These are phyloP conservation scores for Dasysyrphus tricinctus DNA, from an alignment of 2,888 invertebrate genomes.

Conservation along the genomic window DNA sequence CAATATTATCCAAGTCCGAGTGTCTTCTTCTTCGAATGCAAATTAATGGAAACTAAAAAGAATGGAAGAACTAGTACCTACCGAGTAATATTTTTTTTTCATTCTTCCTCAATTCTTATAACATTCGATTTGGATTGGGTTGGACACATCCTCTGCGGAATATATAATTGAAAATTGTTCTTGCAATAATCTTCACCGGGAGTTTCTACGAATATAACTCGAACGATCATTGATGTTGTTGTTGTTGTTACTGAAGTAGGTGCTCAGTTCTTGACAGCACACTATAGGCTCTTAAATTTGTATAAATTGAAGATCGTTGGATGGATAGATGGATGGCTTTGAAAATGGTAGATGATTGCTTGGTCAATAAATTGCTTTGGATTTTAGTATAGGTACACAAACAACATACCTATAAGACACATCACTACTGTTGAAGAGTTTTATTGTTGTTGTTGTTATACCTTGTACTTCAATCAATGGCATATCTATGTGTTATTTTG, in stretches of 20 bases:
- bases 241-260: constrained; percentile 14
- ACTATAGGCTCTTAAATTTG: constrained; percentile 38
- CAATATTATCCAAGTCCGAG: constrained; percentile 11
- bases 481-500: constrained; percentile 31
- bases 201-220: constrained; percentile 62
- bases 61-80: constrained; percentile 7
- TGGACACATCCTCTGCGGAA: constrained; percentile 67
- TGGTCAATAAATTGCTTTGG: constrained; percentile 58
- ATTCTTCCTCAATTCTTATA: constrained; percentile 47
- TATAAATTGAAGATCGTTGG: constrained; percentile 40
- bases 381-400: constrained; percentile 11
- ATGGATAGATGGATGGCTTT: constrained; percentile 53
- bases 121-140: constrained; percentile 53
- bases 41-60: constrained; percentile 54
- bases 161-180: constrained; percentile 57
- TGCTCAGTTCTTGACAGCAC: constrained; percentile 54
- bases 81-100: not conserved
- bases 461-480: not conserved
- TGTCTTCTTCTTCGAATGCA: constrained; percentile 50
- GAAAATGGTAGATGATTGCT: constrained; percentile 66
- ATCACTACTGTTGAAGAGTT: constrained; percentile 20
- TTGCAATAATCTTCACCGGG: constrained; percentile 20
- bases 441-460: constrained; percentile 21
- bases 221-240: constrained; percentile 34
- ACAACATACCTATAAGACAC: constrained; percentile 20